These are phyloP conservation scores for Athalia rosae DNA, from an alignment of 2,888 invertebrate genomes.

Conservation along the genomic window DNA sequence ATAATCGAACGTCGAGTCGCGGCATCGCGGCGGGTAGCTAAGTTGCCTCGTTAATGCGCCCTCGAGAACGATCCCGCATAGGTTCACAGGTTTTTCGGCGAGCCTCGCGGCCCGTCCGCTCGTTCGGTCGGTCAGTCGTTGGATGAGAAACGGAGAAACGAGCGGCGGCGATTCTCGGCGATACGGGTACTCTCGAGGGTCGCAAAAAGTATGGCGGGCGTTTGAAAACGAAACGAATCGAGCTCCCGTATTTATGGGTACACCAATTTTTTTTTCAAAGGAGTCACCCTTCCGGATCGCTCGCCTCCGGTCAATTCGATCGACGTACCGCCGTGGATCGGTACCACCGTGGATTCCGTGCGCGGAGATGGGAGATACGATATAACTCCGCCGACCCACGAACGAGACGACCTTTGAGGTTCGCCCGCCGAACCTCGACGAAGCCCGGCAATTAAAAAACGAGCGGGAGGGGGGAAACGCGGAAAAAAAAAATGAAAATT, in stretches of 20 bases:
- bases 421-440: too few species aligned
- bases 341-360: too few species aligned
- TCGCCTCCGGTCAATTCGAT: constrained; percentile 20
- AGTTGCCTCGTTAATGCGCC: constrained; percentile 43
- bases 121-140: constrained; percentile 11
- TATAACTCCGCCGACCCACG: too few species aligned
- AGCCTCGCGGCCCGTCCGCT: constrained; percentile 25
- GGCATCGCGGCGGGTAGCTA: neutral
- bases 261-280: constrained; percentile 37
- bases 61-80: constrained; percentile 14
- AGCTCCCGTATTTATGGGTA: neutral
- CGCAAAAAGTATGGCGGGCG: neutral
- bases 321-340: too few species aligned
- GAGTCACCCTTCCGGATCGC: constrained; percentile 9
- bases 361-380: constrained; percentile 7
- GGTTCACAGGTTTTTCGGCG: constrained; percentile 32
- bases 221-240: too few species aligned
- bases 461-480: too few species aligned
- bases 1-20: too few species aligned
- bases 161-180: neutral
- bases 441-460: too few species aligned
- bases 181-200: constrained; percentile 14
- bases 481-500: too few species aligned
- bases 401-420: too few species aligned
- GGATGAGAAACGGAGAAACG: constrained; percentile 18